These are phyloP conservation scores for Meloidogyne exigua DNA, from an alignment of 1,140 invertebrate species.

Conservation along the genomic window DNA sequence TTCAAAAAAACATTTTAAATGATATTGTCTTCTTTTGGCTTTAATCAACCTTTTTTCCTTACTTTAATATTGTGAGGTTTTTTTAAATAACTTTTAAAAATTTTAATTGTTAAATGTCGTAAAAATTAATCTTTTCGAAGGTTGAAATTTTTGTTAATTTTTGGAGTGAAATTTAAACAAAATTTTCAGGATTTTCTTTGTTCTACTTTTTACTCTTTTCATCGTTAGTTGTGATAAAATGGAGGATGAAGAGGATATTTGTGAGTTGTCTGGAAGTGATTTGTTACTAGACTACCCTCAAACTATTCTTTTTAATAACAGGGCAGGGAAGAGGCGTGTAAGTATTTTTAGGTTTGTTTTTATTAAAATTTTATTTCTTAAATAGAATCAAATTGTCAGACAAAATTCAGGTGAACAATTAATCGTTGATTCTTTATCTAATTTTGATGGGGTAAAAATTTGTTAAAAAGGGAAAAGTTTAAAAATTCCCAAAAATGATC, in stretches of 20 bases:
- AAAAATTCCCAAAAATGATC: neutral
- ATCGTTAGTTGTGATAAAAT: conserved; percentile 1
- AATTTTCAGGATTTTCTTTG: neutral
- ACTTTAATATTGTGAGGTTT: neutral
- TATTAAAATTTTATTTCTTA: too few species aligned
- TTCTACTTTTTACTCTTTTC: neutral
- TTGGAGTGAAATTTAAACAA: too few species aligned
- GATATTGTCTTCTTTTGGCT: neutral
- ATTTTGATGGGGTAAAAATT: neutral
- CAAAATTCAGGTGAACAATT: neutral
- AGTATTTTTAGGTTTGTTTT: neutral
- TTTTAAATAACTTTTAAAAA: neutral
- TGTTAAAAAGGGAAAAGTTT: neutral
- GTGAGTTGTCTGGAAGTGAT: neutral
- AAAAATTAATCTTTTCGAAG: too few species aligned
- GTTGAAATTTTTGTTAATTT: too few species aligned
- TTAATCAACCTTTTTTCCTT: neutral
- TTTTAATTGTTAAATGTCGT: too few species aligned
- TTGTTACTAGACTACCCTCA: neutral
- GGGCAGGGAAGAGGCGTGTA: neutral
- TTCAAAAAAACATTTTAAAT: neutral
- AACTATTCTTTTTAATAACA: neutral
- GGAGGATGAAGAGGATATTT: neutral
- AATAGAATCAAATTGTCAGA: neutral
- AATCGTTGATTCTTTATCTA: neutral